Conservation (phyloP, 2,797 vertebrate genomes). For the Lates japonicus region DNA sequence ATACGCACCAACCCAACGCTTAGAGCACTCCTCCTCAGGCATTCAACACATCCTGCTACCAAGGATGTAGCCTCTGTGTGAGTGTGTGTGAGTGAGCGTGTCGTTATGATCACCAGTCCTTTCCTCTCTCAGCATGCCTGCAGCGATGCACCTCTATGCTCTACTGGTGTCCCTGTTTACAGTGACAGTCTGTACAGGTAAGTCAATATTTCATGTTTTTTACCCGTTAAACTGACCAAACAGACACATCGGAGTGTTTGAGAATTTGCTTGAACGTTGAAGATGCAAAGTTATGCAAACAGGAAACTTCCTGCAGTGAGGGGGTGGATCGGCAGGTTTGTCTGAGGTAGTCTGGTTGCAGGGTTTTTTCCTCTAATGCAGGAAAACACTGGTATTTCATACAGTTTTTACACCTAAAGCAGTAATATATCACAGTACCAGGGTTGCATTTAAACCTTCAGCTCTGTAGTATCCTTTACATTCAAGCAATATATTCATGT, state of each 20-base stretch:
- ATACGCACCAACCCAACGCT: slow-evolving; percentile 20
- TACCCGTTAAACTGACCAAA: neutral
- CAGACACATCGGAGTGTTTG: neutral
- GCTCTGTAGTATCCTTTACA: neutral
- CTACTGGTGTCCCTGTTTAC: slow-evolving; percentile 57
- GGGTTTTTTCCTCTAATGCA: neutral
- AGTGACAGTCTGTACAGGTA: slow-evolving; percentile 42
- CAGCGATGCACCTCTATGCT: slow-evolving; percentile 53
- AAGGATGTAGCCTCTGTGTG: slow-evolving; percentile 70
- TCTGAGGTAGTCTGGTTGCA: neutral
- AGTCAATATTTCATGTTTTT: slow-evolving; percentile 48
- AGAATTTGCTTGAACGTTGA: neutral
- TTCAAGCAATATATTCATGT: neutral
- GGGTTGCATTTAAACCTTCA: neutral
- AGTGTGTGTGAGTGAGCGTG: slow-evolving; percentile 18
- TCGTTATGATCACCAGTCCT: slow-evolving; percentile 31
- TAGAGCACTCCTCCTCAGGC: slow-evolving; percentile 59
- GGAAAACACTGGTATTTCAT: neutral
- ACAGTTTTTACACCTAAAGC: neutral
- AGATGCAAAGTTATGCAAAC: slow-evolving; percentile 68
- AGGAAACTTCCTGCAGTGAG: slow-evolving; percentile 10
- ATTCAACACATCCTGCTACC: slow-evolving; percentile 76
- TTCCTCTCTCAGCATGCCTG: slow-evolving; percentile 69
- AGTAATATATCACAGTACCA: neutral
- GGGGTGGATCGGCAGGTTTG: neutral